Base-by-base conservation (phyloP, 2,113 vertebrate genomes). In the Vireo altiloquus region DNA sequence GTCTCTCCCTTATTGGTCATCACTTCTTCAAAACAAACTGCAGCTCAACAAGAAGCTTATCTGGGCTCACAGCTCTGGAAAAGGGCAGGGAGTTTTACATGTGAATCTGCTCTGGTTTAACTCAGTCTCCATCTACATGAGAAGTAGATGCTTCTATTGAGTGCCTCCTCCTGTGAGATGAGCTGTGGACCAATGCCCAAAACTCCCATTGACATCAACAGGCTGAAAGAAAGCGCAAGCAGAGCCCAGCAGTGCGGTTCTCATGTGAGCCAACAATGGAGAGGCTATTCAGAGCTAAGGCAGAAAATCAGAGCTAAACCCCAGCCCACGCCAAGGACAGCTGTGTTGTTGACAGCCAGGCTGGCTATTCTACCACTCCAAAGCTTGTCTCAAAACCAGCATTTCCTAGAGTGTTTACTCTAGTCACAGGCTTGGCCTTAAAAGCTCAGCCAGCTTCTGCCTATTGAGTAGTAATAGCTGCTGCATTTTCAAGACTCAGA, bases 281-380 rank as follows among this genome's bases (percentile, higher is more conserved):
- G 81, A 79, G 87, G 56, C 78, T 94, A 90, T 86, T 95, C 92
- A 93, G 87, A 91, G 91, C 71, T 59, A 47, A 72, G 39, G 91
- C 82, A 89, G 78, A 97, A 94, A 97, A 96, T 90, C 82, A 80
- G 89, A 87, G 59, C 89, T 95, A 72, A 87, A 79, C 57, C 37
- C 74, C 91, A 85, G 74, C 82, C 94, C 90, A 90, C 0, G 13
- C 91, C 85, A 95, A 88, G 87, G 87, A 87, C 90, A 96, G 95
- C 89, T 93, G 96, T 47, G 75, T 4, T 95, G 93, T 10, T 95
- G 93, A 95, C 95, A 96, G 87, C 90, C 85, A 88, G 64, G 27
- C 84, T 87, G 47, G 35, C 71, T 92, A 80, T 79, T 59, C 79
- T 63, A 61, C 70, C 50, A 66, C 3, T 8, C 79, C 87, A 96